Percentiles rank a stretch among this genome's conserved stretches.
Conservation (phyloP, 2,113 vertebrate genomes). For the Zootoca vivipara region DNA sequence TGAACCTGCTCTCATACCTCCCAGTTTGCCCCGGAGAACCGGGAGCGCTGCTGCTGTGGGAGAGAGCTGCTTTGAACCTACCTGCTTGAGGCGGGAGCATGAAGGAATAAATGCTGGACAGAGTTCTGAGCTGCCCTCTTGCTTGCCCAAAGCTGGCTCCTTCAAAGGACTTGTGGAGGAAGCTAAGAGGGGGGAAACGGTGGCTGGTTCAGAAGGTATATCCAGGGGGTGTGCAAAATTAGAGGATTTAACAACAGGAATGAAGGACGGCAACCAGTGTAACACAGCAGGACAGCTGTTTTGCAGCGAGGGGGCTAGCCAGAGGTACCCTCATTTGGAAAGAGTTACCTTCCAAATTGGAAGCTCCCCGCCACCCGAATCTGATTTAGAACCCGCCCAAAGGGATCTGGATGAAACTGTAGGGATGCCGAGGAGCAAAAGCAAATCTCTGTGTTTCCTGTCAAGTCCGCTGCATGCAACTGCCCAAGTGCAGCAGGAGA, state of each 20-base stretch:
- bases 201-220: background rate
- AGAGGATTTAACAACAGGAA: constrained; percentile 25
- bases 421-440: constrained; percentile 39
- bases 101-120: constrained; percentile 34
- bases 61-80: background rate
- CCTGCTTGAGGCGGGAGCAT: constrained; percentile 42
- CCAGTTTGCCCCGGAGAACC: constrained; percentile 62
- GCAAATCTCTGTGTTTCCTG: constrained; percentile 15
- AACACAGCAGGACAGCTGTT: constrained; percentile 29
- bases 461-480: background rate
- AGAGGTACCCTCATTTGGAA: constrained; percentile 60
- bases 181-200: constrained; percentile 27
- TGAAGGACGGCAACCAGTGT: constrained; percentile 28
- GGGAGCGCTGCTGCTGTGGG: constrained; percentile 30
- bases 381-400: constrained; percentile 75
- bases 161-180: constrained; percentile 41
- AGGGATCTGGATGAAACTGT: constrained; percentile 68
- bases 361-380: constrained; percentile 80
- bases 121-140: background rate
- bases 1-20: constrained; percentile 78
- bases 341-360: constrained; percentile 86
- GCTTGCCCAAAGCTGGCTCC: background rate
- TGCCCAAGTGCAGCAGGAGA: constrained; percentile 33
- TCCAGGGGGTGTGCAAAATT: constrained; percentile 30
- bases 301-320: constrained; percentile 60